A percentile compares a stretch with the other conserved stretches of the same genome.
phyloP scores from a whole-genome alignment of 2,113 vertebrate species.

The Cottus gobio region DNA sequence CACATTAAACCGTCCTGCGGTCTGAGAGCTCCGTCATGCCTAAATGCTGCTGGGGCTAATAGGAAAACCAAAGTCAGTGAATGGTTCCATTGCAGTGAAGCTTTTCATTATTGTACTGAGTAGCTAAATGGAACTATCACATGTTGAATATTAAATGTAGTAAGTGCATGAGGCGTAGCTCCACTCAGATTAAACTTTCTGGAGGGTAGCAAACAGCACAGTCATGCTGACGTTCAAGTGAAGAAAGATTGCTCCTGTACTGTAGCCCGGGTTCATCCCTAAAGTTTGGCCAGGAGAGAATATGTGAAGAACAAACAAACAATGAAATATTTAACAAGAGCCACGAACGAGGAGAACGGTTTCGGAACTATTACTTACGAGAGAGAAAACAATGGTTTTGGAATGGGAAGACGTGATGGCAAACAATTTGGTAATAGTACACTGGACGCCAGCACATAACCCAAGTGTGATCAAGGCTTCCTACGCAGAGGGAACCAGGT shows the following conservation, averaged over 20 bases:
- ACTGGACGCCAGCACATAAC: conserved; percentile 79
- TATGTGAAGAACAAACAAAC: conserved; percentile 26
- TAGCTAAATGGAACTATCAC: conserved; percentile 21
- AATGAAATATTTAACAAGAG: conserved; percentile 46
- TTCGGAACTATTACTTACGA: conserved; percentile 67
- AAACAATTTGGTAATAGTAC: conserved; percentile 26
- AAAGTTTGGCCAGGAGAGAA: background rate
- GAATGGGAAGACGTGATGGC: conserved; percentile 24
- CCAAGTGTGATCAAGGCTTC: conserved; percentile 43
- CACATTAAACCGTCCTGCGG: conserved; percentile 5
- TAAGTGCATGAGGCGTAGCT: background rate
- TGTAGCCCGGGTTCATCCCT: background rate
- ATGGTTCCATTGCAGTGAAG: conserved; percentile 25
- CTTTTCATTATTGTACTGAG: conserved; percentile 22
- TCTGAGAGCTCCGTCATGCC: conserved; percentile 17
- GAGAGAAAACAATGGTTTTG: background rate
- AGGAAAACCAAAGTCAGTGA: conserved; percentile 24
- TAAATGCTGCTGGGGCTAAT: conserved; percentile 9
- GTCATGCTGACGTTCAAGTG: background rate
- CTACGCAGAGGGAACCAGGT: conserved; percentile 22
- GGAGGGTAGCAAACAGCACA: background rate
- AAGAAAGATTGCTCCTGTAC: background rate
- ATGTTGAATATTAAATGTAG: conserved; percentile 41
- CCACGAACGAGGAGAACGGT: background rate
- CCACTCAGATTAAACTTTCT: background rate